Base-by-base conservation (phyloP, 1,140 invertebrate genomes). In the Drosophila rhopaloa region DNA sequence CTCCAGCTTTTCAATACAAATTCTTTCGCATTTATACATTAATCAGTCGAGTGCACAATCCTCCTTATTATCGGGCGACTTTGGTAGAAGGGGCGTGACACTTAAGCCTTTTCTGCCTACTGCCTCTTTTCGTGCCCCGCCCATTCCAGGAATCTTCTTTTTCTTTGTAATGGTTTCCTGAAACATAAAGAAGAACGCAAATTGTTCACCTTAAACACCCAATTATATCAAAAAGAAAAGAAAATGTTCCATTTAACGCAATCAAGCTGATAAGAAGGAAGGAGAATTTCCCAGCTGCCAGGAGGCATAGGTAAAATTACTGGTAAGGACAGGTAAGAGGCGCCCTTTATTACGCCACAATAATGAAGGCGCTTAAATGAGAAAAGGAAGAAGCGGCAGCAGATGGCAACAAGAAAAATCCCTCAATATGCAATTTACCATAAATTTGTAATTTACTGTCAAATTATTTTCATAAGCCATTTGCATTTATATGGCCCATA, bases 391-490 rank as follows among this genome's bases (percentile, higher is more conserved):
- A 44, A 53, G 54, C 46, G 51, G 41, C 47, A 60, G 65, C 79
- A 89, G 71, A 77, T 75, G 77, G 67, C 60, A 68, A 41, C 46
- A 58, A 68, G 65, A 78, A 88, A 88, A 88, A 88, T 82, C 66
- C 79, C 65, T 90, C 86, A 90, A 90, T 90, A 90, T 90, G 86
- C 86, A 85, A 88, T 88, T 90, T 83, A 91, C 82, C 83, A 90
- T 90, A 90, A 81, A 91, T 86, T 86, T 83, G 83, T 83, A 83
- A 88, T 91, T 90, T 90, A 86, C 79, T 72, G 77, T 63, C 79
- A 90, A 90, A 86, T 90, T 85, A 90, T 82, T 85, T 90, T 85
- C 81, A 80, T 85, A 90, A 90, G 86, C 81, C 77, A 90, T 86
- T 90, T 90, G 71, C 88, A 90, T 88, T 90, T 90, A 81, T 85